phyloP scores from a whole-genome alignment of 2,888 invertebrate genomes.

The Dasypolia templi region DNA sequence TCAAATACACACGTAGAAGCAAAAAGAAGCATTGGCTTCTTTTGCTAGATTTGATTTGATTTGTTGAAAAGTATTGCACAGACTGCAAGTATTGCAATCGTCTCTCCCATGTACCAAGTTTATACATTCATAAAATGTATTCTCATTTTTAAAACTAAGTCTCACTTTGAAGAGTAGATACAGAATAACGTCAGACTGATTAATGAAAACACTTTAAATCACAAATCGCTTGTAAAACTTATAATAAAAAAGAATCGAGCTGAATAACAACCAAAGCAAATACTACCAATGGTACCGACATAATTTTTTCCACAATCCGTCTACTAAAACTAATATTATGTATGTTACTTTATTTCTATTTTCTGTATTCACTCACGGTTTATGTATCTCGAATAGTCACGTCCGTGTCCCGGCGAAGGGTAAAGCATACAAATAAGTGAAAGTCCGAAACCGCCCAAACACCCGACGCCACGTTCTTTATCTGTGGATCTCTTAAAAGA shows the following conservation, averaged over 20 bases:
- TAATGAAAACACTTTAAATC: constrained; percentile 5
- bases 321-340: constrained; percentile 88
- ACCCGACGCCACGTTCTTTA: constrained; percentile 89
- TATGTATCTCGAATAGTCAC: constrained; percentile 91
- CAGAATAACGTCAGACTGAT: background rate
- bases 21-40: background rate
- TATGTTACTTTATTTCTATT: constrained; percentile 90
- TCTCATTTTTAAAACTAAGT: background rate
- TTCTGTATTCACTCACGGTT: constrained; percentile 90
- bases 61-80: background rate
- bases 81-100: background rate
- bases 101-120: background rate
- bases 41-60: background rate
- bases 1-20: constrained; percentile 6
- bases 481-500: constrained; percentile 90
- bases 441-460: constrained; percentile 88
- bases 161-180: background rate
- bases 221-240: constrained; percentile 41
- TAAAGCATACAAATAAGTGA: constrained; percentile 90
- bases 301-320: constrained; percentile 84
- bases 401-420: constrained; percentile 87
- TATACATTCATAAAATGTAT: background rate
- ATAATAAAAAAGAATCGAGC: constrained; percentile 64
- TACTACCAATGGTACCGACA: constrained; percentile 65
- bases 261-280: constrained; percentile 75